phyloP scores from a whole-genome alignment of 2,797 vertebrate genomes.

The Chromis chromis region DNA sequence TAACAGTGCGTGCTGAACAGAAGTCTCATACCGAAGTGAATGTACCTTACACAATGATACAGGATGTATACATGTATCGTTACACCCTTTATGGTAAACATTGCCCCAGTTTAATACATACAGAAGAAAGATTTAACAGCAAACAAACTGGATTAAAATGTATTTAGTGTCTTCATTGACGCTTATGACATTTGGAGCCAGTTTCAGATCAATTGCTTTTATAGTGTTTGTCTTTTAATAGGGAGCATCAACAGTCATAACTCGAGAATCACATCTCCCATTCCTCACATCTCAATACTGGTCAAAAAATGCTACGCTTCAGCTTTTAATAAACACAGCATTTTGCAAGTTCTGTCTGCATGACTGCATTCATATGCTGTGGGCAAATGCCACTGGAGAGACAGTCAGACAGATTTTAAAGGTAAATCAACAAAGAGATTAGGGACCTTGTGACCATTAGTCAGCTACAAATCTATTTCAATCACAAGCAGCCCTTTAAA shows the following conservation, averaged over 20 bases:
- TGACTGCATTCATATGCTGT: neutral
- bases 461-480: neutral
- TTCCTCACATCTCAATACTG: neutral
- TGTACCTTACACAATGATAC: neutral
- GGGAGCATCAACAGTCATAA: neutral
- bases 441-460: neutral
- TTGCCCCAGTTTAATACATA: neutral
- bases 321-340: neutral
- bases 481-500: neutral
- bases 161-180: neutral
- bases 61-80: neutral
- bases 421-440: slow-evolving; percentile 1
- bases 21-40: neutral
- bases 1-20: neutral
- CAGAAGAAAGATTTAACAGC: neutral
- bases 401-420: neutral
- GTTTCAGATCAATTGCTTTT: neutral
- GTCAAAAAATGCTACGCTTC: neutral
- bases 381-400: neutral
- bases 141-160: slow-evolving; percentile 9
- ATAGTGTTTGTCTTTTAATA: neutral
- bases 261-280: neutral
- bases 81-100: neutral
- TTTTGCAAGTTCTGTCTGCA: neutral
- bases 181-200: neutral